These are phyloP conservation scores for Margarornis squamiger DNA, from an alignment of 2,797 vertebrate species.

Conservation along the genomic window DNA sequence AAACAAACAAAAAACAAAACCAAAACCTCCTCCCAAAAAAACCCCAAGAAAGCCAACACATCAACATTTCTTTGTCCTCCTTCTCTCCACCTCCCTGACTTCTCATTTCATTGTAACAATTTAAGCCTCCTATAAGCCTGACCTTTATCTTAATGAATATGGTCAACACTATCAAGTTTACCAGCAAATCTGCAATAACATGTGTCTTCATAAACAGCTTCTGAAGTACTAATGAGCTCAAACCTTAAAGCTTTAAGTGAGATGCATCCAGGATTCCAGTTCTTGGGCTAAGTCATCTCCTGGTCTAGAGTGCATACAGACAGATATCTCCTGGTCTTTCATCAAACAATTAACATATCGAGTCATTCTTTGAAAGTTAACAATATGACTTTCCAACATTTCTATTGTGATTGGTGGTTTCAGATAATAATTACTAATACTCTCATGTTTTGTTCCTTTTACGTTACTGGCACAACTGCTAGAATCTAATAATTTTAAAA, in stretches of 20 bases:
- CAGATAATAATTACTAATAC: not conserved
- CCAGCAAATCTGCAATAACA: not conserved
- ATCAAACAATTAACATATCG: not conserved
- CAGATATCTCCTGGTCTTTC: not conserved
- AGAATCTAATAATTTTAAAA: not conserved
- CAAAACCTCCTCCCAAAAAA: no score
- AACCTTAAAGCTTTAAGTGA: not conserved
- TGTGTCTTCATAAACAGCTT: not conserved
- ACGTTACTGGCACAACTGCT: not conserved
- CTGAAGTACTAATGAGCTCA: not conserved
- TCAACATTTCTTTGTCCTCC: not conserved
- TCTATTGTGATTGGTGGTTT: not conserved
- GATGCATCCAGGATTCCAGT: not conserved
- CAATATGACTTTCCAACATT: not conserved
- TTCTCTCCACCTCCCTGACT: not conserved
- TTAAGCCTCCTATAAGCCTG: not conserved
- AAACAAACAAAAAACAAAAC: no score
- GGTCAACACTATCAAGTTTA: not conserved
- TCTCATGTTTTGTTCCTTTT: not conserved
- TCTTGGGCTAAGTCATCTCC: not conserved
- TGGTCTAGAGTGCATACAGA: not conserved
- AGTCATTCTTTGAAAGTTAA: not conserved
- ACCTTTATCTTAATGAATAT: not conserved
- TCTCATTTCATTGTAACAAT: not conserved
- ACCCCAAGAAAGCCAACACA: accelerated